Evolutionary conservation across 2,888 invertebrate species (phyloP).

Genomic region (Anarsia innoxiella): DNA sequence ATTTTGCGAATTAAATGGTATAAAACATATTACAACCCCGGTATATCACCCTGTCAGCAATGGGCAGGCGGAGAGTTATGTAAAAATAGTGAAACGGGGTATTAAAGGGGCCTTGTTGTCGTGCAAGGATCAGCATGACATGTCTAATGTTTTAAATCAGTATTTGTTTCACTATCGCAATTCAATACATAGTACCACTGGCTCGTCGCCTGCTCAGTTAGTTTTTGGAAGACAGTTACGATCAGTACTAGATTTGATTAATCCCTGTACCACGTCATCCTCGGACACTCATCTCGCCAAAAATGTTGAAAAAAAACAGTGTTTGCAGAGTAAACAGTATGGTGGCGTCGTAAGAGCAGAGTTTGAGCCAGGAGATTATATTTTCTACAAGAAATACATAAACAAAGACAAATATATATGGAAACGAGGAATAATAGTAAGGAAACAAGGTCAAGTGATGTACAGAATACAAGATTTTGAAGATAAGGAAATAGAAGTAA

Average conservation of each 20-base stretch:
- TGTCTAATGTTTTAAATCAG: not conserved
- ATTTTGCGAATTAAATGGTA: constrained; percentile 4
- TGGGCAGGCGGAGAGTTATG: constrained; percentile 3
- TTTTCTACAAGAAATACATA: not conserved
- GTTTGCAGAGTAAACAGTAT: not conserved
- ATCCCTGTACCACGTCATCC: not conserved
- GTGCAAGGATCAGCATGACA: not conserved
- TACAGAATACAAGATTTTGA: too few species aligned
- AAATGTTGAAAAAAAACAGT: not conserved
- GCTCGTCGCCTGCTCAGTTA: constrained; percentile 5
- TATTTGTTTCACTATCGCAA: constrained; percentile 11
- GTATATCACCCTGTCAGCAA: not conserved
- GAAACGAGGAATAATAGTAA: too few species aligned
- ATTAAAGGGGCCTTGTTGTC: not conserved
- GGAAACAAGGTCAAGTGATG: too few species aligned
- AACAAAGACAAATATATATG: too few species aligned
- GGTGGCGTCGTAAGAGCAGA: not conserved
- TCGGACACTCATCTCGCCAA: not conserved
- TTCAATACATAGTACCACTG: constrained; percentile 10
- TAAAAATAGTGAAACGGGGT: constrained; percentile 3
- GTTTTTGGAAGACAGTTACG: constrained; percentile 8
- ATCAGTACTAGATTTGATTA: constrained; percentile 6
- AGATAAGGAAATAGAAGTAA: too few species aligned
- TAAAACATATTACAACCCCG: constrained; percentile 9
- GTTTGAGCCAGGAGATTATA: not conserved